A percentile compares a stretch with the other conserved stretches of the same genome.
Evolutionary conservation across 2,888 invertebrate species (phyloP).

Genomic region (Plutella xylostella): DNA sequence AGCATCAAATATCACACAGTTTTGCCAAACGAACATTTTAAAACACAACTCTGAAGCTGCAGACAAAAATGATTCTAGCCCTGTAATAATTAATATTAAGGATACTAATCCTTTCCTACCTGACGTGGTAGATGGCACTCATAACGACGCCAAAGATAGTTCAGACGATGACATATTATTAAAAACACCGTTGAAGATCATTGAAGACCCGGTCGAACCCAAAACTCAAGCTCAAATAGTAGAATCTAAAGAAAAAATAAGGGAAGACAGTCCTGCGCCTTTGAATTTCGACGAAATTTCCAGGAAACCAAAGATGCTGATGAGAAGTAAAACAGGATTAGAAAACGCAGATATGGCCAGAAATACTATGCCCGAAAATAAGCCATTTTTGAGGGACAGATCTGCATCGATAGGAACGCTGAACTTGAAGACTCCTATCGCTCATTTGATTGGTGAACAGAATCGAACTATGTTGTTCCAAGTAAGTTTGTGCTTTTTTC

Average conservation of each 20-base stretch:
- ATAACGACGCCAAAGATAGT: conserved; percentile 15
- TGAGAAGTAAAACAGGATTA: conserved; percentile 14
- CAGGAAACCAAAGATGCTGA: conserved; percentile 23
- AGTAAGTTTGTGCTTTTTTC: too few relatives aligned
- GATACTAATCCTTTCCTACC: neutral
- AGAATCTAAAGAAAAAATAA: neutral
- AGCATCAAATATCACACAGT: conserved; percentile 35
- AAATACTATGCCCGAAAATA: conserved; percentile 42
- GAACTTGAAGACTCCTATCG: conserved; percentile 51
- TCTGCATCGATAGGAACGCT: conserved; percentile 74
- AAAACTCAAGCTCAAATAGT: neutral
- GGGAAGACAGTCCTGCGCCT: conserved; percentile 11
- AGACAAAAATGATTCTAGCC: neutral
- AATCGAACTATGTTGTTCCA: conserved; percentile 95
- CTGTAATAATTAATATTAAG: neutral
- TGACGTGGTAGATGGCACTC: conserved; percentile 11
- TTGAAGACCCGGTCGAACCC: neutral
- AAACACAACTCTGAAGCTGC: neutral
- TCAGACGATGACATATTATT: conserved; percentile 8
- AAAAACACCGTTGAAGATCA: conserved; percentile 2
- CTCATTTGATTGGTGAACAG: conserved; percentile 73
- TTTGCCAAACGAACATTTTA: conserved; percentile 21
- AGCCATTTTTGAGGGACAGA: conserved; percentile 62
- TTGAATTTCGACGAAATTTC: conserved; percentile 41
- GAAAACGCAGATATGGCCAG: conserved; percentile 19